These are phyloP conservation scores for Istiophorus platypterus DNA, from an alignment of 2,113 vertebrate genomes.

Conservation along the genomic window DNA sequence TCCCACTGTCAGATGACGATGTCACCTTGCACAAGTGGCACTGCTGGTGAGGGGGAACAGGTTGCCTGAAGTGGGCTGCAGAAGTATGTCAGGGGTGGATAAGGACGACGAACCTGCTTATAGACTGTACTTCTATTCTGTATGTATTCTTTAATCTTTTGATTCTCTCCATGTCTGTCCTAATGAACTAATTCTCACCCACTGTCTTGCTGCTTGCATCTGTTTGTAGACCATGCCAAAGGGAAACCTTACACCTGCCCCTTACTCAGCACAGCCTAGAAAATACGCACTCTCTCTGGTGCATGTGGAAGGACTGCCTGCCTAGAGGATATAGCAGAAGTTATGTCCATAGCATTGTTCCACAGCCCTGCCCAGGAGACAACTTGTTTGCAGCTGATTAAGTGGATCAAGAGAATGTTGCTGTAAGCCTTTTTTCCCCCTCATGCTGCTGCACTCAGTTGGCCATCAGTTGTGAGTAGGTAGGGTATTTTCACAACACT, in stretches of 20 bases:
- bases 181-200: constrained; percentile 32
- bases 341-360: constrained; percentile 30
- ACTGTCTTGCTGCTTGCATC: constrained; percentile 47
- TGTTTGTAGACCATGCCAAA: constrained; percentile 56
- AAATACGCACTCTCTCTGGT: constrained; percentile 31
- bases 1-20: constrained; percentile 82
- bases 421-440: constrained; percentile 41
- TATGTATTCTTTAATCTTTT: constrained; percentile 80
- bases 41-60: constrained; percentile 73
- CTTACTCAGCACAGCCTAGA: constrained; percentile 53
- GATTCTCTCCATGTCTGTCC: constrained; percentile 34
- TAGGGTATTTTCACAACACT: constrained; percentile 40
- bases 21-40: constrained; percentile 75
- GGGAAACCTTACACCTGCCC: constrained; percentile 76
- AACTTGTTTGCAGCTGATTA: constrained; percentile 67
- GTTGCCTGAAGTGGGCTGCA: constrained; percentile 76
- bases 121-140: constrained; percentile 87
- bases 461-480: constrained; percentile 32
- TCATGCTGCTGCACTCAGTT: constrained; percentile 33
- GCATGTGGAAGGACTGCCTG: constrained; percentile 37
- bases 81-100: constrained; percentile 83
- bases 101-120: constrained; percentile 82
- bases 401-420: constrained; percentile 59
- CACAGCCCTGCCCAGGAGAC: constrained; percentile 49
- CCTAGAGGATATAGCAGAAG: constrained; percentile 11